Evolutionary conservation across 1,140 invertebrate species (phyloP).

Genomic region (Trichonephila clavipes): DNA sequence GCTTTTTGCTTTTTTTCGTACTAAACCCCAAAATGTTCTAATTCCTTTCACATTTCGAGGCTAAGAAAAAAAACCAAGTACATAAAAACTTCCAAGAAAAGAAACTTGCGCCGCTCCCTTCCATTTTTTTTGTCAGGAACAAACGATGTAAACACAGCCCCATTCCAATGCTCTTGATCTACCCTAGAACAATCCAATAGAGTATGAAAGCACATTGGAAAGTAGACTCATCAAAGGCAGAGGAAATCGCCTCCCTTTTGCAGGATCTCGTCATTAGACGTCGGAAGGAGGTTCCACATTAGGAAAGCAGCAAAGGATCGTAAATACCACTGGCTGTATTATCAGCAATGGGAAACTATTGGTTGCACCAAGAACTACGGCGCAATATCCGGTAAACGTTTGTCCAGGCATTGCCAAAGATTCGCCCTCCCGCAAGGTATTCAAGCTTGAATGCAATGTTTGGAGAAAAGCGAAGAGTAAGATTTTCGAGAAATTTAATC

Average conservation of each 20-base stretch:
- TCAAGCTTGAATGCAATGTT: background rate
- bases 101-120: background rate
- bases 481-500: background rate
- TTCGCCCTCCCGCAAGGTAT: background rate
- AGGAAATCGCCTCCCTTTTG: conserved; percentile 12
- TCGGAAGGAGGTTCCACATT: conserved; percentile 4
- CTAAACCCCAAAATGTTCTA: background rate
- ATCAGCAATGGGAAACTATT: conserved; percentile 17
- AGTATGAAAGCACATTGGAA: background rate
- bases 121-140: background rate
- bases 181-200: conserved; percentile 1
- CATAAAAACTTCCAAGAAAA: background rate
- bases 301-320: conserved; percentile 4
- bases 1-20: too few relatives aligned
- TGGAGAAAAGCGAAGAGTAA: background rate
- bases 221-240: background rate
- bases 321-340: background rate
- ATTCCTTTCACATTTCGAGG: background rate
- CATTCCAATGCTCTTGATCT: background rate
- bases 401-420: background rate
- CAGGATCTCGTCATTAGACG: background rate
- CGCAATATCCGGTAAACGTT: conserved; percentile 9
- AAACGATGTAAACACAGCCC: background rate
- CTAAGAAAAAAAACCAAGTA: background rate
- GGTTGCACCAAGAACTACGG: conserved; percentile 20